phyloP scores from a whole-genome alignment of 2,113 vertebrate species.

The Tiliqua scincoides region DNA sequence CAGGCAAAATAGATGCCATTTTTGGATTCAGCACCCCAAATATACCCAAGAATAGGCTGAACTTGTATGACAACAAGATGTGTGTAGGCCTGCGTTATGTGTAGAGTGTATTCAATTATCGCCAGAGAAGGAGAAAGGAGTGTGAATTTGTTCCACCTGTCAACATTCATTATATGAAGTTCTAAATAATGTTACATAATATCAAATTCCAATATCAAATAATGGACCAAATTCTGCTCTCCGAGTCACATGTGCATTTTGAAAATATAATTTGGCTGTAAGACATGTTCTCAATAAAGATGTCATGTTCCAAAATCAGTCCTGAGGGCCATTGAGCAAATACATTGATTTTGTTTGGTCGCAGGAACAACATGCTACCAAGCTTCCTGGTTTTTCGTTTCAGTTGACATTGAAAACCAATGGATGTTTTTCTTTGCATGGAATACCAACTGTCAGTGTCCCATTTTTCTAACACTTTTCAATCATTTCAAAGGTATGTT shows the following conservation, averaged over 20 bases:
- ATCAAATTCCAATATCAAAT: no score
- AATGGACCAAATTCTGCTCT: background rate
- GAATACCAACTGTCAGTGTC: background rate
- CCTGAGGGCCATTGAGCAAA: slow-evolving; percentile 9
- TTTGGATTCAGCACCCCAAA: no score
- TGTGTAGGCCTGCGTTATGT: no score
- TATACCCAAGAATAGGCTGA: no score
- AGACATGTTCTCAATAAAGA: background rate
- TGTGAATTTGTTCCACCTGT: slow-evolving; percentile 3
- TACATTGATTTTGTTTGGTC: background rate
- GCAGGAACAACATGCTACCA: background rate
- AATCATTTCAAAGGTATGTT: background rate
- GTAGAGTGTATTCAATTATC: background rate
- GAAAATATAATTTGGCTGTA: background rate
- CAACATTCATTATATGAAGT: background rate
- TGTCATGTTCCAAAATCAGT: background rate
- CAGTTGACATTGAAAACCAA: background rate
- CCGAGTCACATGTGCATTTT: background rate
- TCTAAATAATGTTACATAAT: slow-evolving; percentile 18
- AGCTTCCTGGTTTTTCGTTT: slow-evolving; percentile 17
- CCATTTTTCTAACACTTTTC: background rate
- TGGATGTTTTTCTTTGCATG: background rate
- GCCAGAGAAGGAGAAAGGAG: background rate
- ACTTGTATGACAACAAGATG: no score
- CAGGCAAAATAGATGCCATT: no score